phyloP scores from a whole-genome alignment of 2,888 invertebrate species.

The Agrotis puta region DNA sequence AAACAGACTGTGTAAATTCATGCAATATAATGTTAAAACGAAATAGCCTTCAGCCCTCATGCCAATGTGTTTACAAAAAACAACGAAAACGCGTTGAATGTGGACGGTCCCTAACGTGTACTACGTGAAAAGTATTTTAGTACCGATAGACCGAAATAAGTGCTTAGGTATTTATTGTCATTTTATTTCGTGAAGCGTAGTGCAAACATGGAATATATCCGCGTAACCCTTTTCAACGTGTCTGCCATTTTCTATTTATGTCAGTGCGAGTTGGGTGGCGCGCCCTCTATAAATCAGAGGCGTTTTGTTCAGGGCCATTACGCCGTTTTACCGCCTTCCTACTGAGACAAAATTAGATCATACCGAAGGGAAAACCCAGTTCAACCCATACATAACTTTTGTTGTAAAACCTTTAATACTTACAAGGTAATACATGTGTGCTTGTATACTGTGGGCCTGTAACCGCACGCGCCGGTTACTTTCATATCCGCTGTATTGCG shows the following conservation, averaged over 20 bases:
- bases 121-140: constrained; percentile 56
- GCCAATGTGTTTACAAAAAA: constrained; percentile 39
- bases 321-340: constrained; percentile 87
- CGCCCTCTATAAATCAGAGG: constrained; percentile 86
- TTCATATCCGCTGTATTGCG: constrained; percentile 60
- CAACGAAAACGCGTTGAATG: constrained; percentile 37
- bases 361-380: constrained; percentile 82
- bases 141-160: constrained; percentile 65
- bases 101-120: constrained; percentile 53
- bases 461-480: constrained; percentile 64
- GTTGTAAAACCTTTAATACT: constrained; percentile 85
- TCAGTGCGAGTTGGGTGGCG: constrained; percentile 82
- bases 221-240: constrained; percentile 83
- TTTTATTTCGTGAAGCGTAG: constrained; percentile 76
- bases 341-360: constrained; percentile 89
- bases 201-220: constrained; percentile 78
- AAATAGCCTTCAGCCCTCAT: constrained; percentile 18
- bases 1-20: constrained; percentile 19
- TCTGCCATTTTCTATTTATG: constrained; percentile 86
- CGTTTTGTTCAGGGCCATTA: constrained; percentile 88
- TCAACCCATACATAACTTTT: constrained; percentile 82
- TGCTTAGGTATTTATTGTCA: constrained; percentile 67
- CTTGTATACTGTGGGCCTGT: constrained; percentile 72
- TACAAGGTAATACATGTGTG: constrained; percentile 74
- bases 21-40: constrained; percentile 31